Conservation (phyloP, 2,113 vertebrate genomes). For the Kryptolebias marmoratus region DNA sequence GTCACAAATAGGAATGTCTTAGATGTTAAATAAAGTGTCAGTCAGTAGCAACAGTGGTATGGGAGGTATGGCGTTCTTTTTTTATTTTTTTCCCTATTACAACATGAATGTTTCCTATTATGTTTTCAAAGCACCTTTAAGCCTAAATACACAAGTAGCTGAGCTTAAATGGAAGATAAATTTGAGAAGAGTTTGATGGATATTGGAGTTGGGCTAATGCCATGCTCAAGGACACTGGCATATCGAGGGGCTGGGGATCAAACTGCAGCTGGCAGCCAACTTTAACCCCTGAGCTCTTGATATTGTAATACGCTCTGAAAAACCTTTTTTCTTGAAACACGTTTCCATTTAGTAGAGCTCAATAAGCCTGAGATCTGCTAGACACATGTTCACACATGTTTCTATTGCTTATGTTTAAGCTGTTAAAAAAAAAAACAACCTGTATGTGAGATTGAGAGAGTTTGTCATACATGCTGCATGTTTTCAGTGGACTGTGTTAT, state of each 20-base stretch:
- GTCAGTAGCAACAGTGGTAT: too few species aligned
- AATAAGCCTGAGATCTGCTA: background rate
- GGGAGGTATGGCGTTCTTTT: too few species aligned
- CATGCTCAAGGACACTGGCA: background rate
- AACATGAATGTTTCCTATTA: too few species aligned
- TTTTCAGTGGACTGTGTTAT: conserved; percentile 48
- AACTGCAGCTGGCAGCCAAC: background rate
- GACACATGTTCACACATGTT: conserved; percentile 4
- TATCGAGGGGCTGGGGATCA: background rate
- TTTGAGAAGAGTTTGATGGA: background rate
- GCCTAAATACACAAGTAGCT: background rate
- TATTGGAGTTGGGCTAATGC: background rate
- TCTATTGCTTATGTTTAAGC: conserved; percentile 13
- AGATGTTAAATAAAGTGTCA: too few species aligned
- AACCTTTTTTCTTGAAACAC: conserved; percentile 16
- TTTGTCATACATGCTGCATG: conserved; percentile 9
- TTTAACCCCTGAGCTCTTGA: background rate
- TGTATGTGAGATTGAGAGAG: conserved; percentile 16
- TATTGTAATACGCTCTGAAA: conserved; percentile 14
- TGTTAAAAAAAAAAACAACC: conserved; percentile 20
- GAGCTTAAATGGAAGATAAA: background rate
- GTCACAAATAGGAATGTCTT: too few species aligned
- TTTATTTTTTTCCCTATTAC: too few species aligned
- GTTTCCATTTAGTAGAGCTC: conserved; percentile 12
- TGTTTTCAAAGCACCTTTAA: background rate